Base-by-base conservation (phyloP, 2,797 vertebrate genomes). In the Crossoptilon crossoptilon region DNA sequence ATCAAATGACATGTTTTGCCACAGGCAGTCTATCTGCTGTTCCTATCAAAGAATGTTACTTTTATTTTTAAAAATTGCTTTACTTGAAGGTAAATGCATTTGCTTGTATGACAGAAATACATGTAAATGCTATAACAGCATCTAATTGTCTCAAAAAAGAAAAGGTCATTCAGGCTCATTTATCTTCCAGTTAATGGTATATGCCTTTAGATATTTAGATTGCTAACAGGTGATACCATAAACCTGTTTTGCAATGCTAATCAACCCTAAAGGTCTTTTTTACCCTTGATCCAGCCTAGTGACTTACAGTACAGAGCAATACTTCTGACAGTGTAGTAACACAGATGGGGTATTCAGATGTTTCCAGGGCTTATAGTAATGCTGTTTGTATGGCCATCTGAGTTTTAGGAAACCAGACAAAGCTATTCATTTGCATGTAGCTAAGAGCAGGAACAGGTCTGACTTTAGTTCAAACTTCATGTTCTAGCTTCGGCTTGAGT, bases 181-280 rank as follows among this genome's bases (percentile, higher is more conserved):
- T 49, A 14, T 84, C 56, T 86, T 82, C 60, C 43, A 49, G 35
- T 33, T 79, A 79, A 58, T 71, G 51, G 39, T 33, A 35, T 60
- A 91, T 88, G 35, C 56, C 58, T 88, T 94, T 41, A 68, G 66
- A 88, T 74, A 88, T 71, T 71, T 71, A 74, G 27, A 93, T 88
- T 35, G 18, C 15, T 64, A 58, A 58, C 11, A 64, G 59, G 73
- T 88, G 43, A 82, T 6, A 53, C 70, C 60, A 82, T 44, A 76
- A 74, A 23, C 37, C 9, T 76, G 5, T 82, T 96, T 82, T 84
- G 68, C 64, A 77, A 62, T 74, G 56, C 53, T 69, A 67, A 76
- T 73, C 58, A 90, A 31, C 64, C 74, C 26, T 82, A 39, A 60
- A 90, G 84, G 48, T 27, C 19, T 56, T 88, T 86, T 60, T 88